These are phyloP conservation scores for Emydoidea blandingii DNA, from an alignment of 2,797 vertebrate species.

Conservation along the genomic window DNA sequence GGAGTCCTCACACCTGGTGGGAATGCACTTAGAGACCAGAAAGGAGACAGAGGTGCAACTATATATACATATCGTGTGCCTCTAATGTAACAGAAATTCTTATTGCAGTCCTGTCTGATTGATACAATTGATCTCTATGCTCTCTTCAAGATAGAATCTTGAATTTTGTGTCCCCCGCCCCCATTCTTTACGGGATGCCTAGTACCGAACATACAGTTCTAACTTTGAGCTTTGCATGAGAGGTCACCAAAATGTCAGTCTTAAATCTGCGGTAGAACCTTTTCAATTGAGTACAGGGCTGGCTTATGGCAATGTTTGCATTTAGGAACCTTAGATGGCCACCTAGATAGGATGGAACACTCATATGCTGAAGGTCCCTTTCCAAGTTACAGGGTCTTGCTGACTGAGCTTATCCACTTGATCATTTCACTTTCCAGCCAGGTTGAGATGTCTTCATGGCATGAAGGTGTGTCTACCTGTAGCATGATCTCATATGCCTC, in stretches of 20 bases:
- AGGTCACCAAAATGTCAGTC: neutral
- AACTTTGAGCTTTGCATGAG: neutral
- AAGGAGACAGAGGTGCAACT: neutral
- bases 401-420: neutral
- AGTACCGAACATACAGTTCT: neutral
- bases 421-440: neutral
- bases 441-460: neutral
- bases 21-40: neutral
- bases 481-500: neutral
- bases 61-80: neutral
- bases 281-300: neutral
- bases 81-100: neutral
- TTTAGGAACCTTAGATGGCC: neutral
- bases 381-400: neutral
- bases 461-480: neutral
- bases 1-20: neutral
- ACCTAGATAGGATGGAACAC: neutral
- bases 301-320: neutral
- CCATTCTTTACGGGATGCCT: neutral
- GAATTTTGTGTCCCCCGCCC: no score
- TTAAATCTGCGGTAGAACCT: neutral
- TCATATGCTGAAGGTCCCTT: neutral
- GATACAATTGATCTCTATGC: neutral
- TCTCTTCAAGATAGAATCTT: no score
- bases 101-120: neutral